Evolutionary conservation across 2,797 vertebrate genomes (phyloP).

Genomic region (Lophius americanus): DNA sequence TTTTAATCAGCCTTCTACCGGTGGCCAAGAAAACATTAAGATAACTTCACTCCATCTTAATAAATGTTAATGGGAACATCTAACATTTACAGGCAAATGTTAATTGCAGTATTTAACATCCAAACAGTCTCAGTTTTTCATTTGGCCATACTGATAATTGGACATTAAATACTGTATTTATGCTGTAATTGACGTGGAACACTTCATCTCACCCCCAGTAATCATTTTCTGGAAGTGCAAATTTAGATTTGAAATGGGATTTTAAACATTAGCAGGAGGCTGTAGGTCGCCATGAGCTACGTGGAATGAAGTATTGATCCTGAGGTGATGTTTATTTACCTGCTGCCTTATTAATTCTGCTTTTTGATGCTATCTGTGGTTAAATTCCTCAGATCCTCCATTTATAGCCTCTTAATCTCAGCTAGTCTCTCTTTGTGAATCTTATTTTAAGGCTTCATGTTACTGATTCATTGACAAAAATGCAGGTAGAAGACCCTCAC

Average conservation of each 20-base stretch:
- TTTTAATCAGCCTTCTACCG: slow-evolving; percentile 26
- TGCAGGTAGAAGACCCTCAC: no score
- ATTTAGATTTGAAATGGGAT: slow-evolving; percentile 48
- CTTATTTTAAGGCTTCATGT: slow-evolving; percentile 41
- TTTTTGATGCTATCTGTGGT: slow-evolving; percentile 30
- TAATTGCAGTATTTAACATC: slow-evolving; percentile 68
- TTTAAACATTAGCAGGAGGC: slow-evolving; percentile 22
- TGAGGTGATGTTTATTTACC: slow-evolving; percentile 36
- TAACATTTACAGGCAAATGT: slow-evolving; percentile 75
- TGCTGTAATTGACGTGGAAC: slow-evolving; percentile 40
- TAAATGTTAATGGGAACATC: slow-evolving; percentile 70
- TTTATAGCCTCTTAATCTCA: slow-evolving; percentile 43
- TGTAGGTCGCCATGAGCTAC: slow-evolving; percentile 31
- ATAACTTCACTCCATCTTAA: slow-evolving; percentile 46
- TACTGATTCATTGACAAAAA: slow-evolving; percentile 9
- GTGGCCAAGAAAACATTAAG: slow-evolving; percentile 48
- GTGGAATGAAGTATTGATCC: slow-evolving; percentile 45
- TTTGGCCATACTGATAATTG: slow-evolving; percentile 63
- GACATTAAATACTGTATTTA: slow-evolving; percentile 57
- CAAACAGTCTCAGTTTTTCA: slow-evolving; percentile 55
- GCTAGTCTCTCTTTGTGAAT: slow-evolving; percentile 25
- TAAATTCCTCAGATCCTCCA: slow-evolving; percentile 30
- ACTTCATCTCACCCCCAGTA: slow-evolving; percentile 43
- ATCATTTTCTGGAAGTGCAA: slow-evolving; percentile 44
- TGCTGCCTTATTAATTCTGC: slow-evolving; percentile 26